A percentile compares a stretch with the other conserved stretches of the same genome.
These are phyloP conservation scores for Bergia puertoricense DNA, from an alignment of 92 coral and sea anemone species.

Conservation along the genomic window DNA sequence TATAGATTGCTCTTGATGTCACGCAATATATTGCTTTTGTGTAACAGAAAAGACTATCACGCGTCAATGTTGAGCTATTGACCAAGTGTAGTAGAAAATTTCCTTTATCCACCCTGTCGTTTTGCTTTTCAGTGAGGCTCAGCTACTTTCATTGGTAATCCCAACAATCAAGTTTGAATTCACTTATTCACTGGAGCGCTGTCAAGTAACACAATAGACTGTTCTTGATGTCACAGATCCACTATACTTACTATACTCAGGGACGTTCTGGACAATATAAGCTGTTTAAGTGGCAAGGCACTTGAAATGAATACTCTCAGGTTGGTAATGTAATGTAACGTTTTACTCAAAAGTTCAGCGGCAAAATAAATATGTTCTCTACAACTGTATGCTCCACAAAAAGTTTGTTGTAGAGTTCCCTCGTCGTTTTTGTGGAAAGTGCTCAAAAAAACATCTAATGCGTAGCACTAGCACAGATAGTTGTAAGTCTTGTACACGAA, in stretches of 20 bases:
- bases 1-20: slow-evolving; percentile 65
- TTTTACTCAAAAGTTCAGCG: neutral
- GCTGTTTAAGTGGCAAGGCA: neutral
- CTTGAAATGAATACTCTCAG: neutral
- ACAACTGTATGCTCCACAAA: neutral
- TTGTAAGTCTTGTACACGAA: neutral
- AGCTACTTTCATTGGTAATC: neutral
- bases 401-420: neutral
- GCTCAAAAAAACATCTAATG: neutral
- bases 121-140: neutral
- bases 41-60: neutral
- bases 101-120: neutral
- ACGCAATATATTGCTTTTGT: slow-evolving; percentile 27
- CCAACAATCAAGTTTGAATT: neutral
- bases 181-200: neutral
- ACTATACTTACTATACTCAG: neutral
- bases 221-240: neutral
- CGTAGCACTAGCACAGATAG: neutral
- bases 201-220: neutral
- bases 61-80: neutral
- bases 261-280: neutral
- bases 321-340: too few relatives aligned
- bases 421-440: neutral
- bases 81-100: neutral
- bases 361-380: neutral